Evolutionary conservation across 2,113 vertebrate genomes (phyloP).

Genomic region (Isurus oxyrinchus): DNA sequence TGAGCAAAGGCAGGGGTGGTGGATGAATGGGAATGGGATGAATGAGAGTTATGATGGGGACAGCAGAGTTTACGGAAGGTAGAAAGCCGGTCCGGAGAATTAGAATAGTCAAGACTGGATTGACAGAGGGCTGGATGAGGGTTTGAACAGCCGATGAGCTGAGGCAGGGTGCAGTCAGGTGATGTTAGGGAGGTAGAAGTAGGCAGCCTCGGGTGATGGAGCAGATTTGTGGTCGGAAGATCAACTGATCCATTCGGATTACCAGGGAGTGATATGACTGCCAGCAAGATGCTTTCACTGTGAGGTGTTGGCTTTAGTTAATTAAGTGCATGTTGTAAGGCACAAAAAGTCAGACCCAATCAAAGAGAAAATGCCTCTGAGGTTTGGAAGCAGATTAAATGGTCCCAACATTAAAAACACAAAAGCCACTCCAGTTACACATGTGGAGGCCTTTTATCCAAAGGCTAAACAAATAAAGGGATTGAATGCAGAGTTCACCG

Average conservation of each 20-base stretch:
- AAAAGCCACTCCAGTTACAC: constrained; percentile 11
- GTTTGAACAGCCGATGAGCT: too few species aligned
- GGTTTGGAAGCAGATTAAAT: constrained; percentile 35
- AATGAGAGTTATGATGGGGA: too few species aligned
- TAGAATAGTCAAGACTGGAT: too few species aligned
- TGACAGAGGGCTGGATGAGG: too few species aligned
- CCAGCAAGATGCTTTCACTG: constrained; percentile 11
- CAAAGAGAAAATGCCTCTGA: constrained; percentile 31
- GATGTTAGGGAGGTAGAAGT: too few species aligned
- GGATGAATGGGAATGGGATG: too few species aligned
- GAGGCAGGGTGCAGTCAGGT: too few species aligned
- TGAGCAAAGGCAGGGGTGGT: too few species aligned
- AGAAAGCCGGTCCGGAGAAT: too few species aligned
- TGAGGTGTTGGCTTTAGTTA: constrained; percentile 24
- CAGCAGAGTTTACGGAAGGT: too few species aligned
- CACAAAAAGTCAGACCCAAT: background rate
- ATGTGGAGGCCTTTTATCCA: constrained; percentile 33
- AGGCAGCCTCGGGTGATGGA: too few species aligned
- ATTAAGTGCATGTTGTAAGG: constrained; percentile 29
- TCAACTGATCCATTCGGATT: background rate
- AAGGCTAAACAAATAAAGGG: constrained; percentile 28
- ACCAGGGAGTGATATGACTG: background rate
- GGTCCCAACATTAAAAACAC: constrained; percentile 32
- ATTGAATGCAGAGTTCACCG: constrained; percentile 25
- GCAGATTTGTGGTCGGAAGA: too few species aligned